Conservation (phyloP, 2,113 vertebrate genomes). For the Patagioenas fasciata region DNA sequence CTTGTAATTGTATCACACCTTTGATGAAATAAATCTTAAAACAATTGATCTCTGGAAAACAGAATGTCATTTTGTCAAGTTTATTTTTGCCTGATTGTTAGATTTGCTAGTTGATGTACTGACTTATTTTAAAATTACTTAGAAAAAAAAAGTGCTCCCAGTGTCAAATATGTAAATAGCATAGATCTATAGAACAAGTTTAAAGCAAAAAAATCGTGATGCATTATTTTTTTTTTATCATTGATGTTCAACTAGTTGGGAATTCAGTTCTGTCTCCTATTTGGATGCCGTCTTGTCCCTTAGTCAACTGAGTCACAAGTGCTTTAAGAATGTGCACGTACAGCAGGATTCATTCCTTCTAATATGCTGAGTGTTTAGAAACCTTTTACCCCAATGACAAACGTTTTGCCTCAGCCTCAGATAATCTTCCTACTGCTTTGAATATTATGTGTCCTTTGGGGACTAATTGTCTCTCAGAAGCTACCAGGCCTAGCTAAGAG, state of each 20-base stretch:
- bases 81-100: not conserved
- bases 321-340: fast-evolving
- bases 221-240: not conserved
- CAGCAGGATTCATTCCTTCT: not conserved
- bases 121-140: not conserved
- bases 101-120: not conserved
- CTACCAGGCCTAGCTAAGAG: not conserved
- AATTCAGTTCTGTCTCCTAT: not conserved
- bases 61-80: not conserved
- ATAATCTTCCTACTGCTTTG: not conserved
- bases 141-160: not conserved
- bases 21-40: constrained; percentile 40
- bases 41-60: not conserved
- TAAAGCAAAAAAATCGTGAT: not conserved
- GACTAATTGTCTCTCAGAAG: not conserved
- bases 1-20: constrained; percentile 27
- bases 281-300: not conserved
- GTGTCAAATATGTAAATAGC: not conserved
- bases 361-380: not conserved
- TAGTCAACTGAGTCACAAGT: not conserved
- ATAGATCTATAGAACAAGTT: not conserved
- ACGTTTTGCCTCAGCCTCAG: not conserved
- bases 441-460: not conserved
- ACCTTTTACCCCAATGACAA: not conserved
- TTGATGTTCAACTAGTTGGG: not conserved